Evolutionary conservation across 1,140 invertebrate species (phyloP), one percentile per base, ranked within the genome.

Genomic region (Mesaphorura yosii): DNA sequence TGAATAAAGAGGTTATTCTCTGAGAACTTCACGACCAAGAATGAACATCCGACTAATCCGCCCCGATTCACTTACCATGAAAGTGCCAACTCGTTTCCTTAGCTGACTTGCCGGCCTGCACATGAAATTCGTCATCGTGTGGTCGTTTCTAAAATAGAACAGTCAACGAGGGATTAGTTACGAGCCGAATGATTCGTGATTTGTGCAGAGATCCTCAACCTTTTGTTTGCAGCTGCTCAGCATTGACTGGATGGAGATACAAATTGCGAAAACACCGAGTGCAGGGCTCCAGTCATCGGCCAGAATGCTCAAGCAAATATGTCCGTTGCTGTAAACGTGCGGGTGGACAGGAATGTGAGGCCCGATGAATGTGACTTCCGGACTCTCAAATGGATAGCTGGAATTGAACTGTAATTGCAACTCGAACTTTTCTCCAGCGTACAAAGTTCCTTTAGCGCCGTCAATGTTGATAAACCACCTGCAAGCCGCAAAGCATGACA

Each of bases 251-350:
- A 55, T 55, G 19, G 22, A 22, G 25, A 51, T 20, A 34, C 53
- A 55, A 26, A 55, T 23, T n/a, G 27, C 15, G n/a, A n/a, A 22
- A 6, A 55, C 53, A 22, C 22, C 20, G 12, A 50, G 20, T 1
- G 53, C 46, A n/a, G 53, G 53, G 6, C 22, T 27, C 53, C 53
- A 55, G 27, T 50, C 53, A 12, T 39, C 25, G 3, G 20, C 28
- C 28, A 55, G 28, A 31, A 55, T 51, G 31, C 34, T 41, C 7
- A 55, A 37, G 39, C 53, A 55, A 41, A 55, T 55, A 40, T 55
- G 53, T 6, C 53, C 53, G 25, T 55, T 55, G 37, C 15, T 22
- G 28, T 55, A 55, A 26, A 55, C 29, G 31, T 55, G 53, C 10
- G 53, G 53, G 27, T 55, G 53, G 19, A 41, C 7, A 12, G 53